Conservation (phyloP, 2,797 vertebrate species). For the Acanthurus tractus region DNA sequence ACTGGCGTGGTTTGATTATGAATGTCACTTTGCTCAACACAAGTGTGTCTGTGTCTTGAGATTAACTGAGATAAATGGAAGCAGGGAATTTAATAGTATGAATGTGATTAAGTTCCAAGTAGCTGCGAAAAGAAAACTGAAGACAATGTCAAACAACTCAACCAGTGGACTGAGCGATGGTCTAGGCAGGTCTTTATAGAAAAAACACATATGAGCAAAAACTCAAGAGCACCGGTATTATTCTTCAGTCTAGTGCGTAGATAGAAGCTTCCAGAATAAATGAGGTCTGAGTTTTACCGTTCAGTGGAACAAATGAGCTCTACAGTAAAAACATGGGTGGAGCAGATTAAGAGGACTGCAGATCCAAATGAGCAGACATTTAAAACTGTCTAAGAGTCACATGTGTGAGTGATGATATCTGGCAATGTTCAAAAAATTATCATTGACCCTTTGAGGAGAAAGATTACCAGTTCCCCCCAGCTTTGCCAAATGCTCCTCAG, state of each 20-base stretch:
- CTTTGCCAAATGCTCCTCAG: constrained; percentile 66
- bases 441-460: constrained; percentile 53
- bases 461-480: constrained; percentile 59
- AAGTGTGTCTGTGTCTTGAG: constrained; percentile 17
- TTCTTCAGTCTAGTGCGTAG: constrained; percentile 61
- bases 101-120: constrained; percentile 12
- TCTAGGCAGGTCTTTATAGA: constrained; percentile 37
- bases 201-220: constrained; percentile 58
- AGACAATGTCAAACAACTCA: constrained; percentile 18
- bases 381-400: constrained; percentile 54
- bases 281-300: constrained; percentile 54
- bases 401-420: constrained; percentile 57
- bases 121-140: constrained; percentile 18
- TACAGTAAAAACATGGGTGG: constrained; percentile 42
- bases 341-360: constrained; percentile 55
- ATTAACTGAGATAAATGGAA: constrained; percentile 17
- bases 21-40: constrained; percentile 24
- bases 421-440: constrained; percentile 54
- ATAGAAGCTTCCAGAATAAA: constrained; percentile 47
- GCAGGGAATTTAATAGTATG: constrained; percentile 9
- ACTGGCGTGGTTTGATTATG: constrained; percentile 20
- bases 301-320: constrained; percentile 49
- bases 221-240: constrained; percentile 71
- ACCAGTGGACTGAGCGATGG: constrained; percentile 28
- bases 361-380: constrained; percentile 50